Conservation (phyloP, 2,888 invertebrate genomes). For the Polydrusus pterygomalis region DNA sequence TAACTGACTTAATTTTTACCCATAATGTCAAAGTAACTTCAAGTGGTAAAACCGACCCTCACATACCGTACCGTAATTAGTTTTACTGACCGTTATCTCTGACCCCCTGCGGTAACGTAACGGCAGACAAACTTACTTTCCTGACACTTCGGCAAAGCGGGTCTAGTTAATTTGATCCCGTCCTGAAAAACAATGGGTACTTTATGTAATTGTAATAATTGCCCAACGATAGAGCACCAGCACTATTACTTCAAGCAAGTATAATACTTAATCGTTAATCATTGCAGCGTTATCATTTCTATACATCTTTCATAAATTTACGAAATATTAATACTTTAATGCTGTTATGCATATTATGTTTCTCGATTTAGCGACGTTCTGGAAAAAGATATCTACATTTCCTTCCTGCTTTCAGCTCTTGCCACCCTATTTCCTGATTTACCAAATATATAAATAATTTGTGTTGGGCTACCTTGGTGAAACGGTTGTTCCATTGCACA, state of each 20-base stretch:
- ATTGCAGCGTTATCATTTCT: too few relatives aligned
- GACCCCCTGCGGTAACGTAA: constrained; percentile 13
- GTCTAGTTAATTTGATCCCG: background rate
- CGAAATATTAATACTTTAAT: too few relatives aligned
- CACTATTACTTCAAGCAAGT: background rate
- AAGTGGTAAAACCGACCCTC: constrained; percentile 7
- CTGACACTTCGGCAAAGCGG: constrained; percentile 10
- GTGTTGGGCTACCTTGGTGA: too few relatives aligned
- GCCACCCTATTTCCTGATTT: too few relatives aligned
- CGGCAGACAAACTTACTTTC: constrained; percentile 6
- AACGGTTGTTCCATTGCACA: too few relatives aligned
- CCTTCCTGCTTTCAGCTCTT: too few relatives aligned
- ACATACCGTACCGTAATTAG: constrained; percentile 13
- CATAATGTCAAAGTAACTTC: background rate
- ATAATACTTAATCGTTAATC: too few relatives aligned
- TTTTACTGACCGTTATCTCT: constrained; percentile 14
- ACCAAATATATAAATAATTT: too few relatives aligned
- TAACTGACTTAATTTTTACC: constrained; percentile 1
- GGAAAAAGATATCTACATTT: too few relatives aligned
- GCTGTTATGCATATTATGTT: too few relatives aligned
- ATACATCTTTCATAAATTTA: too few relatives aligned
- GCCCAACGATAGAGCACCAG: background rate
- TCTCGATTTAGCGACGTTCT: too few relatives aligned
- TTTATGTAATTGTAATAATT: background rate
- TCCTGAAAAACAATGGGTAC: constrained; percentile 3